phyloP scores from a whole-genome alignment of 1,140 invertebrate genomes.

The Nasonia vitripennis region DNA sequence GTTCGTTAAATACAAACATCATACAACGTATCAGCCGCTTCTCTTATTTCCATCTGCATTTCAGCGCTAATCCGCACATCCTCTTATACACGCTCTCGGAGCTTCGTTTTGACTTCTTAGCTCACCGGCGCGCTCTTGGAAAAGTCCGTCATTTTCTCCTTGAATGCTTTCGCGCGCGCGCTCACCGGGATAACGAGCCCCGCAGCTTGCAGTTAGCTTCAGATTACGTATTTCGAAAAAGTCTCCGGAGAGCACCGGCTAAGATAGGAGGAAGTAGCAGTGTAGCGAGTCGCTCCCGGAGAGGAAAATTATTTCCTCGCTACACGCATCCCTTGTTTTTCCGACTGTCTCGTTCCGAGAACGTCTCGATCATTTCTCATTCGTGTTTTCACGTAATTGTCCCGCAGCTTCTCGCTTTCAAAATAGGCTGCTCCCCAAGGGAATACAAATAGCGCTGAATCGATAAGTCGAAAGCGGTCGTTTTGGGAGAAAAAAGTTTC shows the following conservation, averaged over 20 bases:
- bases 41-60: background rate
- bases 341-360: constrained; percentile 31
- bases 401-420: background rate
- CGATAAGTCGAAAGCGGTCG: background rate
- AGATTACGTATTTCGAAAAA: constrained; percentile 49
- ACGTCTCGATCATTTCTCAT: constrained; percentile 28
- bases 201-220: constrained; percentile 33
- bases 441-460: background rate
- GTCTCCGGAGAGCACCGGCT: background rate
- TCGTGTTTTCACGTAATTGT: constrained; percentile 34
- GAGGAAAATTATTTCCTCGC: constrained; percentile 37
- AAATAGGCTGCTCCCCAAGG: background rate
- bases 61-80: constrained; percentile 29
- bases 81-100: background rate
- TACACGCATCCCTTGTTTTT: constrained; percentile 42
- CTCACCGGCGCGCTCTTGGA: constrained; percentile 6
- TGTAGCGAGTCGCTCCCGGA: background rate
- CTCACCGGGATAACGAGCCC: constrained; percentile 43
- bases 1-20: background rate
- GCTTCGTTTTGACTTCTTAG: constrained; percentile 26
- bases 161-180: constrained; percentile 13
- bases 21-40: background rate
- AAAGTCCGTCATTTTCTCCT: constrained; percentile 43
- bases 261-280: background rate
- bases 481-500: background rate